These are phyloP conservation scores for Drosophila rufa DNA, from an alignment of 1,140 invertebrate species.

Conservation along the genomic window DNA sequence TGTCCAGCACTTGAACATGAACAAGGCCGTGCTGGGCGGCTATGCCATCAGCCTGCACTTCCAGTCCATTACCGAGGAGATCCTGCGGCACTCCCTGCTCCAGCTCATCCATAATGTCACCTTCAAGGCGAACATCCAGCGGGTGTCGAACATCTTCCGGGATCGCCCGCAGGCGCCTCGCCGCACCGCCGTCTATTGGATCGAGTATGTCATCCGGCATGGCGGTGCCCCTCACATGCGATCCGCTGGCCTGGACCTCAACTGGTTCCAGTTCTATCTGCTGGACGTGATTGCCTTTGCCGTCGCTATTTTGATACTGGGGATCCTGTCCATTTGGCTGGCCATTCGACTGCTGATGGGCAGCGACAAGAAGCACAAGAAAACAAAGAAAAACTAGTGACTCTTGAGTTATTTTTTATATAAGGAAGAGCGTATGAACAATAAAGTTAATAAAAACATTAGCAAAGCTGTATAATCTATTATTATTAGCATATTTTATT, in stretches of 20 bases:
- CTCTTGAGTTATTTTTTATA: neutral
- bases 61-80: conserved; percentile 72
- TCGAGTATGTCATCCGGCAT: conserved; percentile 88
- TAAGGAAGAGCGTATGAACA: too few species aligned
- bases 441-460: neutral
- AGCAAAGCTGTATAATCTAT: neutral
- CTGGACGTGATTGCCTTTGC: conserved; percentile 86
- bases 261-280: conserved; percentile 88
- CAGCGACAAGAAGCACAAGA: conserved; percentile 15
- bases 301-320: neutral
- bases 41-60: conserved; percentile 79
- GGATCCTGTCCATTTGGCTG: conserved; percentile 4
- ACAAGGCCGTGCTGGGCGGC: conserved; percentile 71
- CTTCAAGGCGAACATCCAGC: conserved; percentile 84
- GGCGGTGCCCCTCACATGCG: conserved; percentile 87
- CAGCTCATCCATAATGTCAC: conserved; percentile 85
- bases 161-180: conserved; percentile 86
- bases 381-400: conserved; percentile 41
- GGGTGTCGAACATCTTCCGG: conserved; percentile 85
- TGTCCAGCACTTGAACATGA: conserved; percentile 73
- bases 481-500: too few species aligned
- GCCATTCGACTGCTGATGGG: conserved; percentile 38
- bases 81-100: conserved; percentile 82
- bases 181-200: conserved; percentile 88
- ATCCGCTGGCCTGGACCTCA: conserved; percentile 86